Base-by-base conservation (phyloP, 2,888 invertebrate genomes). In the Tenthredo livida region DNA sequence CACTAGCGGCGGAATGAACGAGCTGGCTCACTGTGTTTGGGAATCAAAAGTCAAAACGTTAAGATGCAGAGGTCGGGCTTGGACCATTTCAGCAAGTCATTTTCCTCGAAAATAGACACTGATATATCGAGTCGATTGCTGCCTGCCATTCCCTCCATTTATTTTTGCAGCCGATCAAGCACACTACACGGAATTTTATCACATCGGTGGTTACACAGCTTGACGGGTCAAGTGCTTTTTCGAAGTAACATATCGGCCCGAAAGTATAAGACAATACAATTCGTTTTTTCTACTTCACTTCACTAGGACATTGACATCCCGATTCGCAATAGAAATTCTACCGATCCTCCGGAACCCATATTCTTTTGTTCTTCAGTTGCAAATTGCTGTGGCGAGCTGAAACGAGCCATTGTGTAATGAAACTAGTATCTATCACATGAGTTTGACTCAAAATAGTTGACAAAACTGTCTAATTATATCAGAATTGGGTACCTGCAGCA, bases 41-140 rank as follows among this genome's bases (percentile, higher is more conserved):
- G 80, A 61, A 61, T 80, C 9, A 54, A 50, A 29, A 29, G 77
- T 77, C 54, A n/a, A 40, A 54, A 29, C 50, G 58, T 40, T 21
- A 37, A 33, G 37, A 61, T 37, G 47, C n/a, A 40, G 40, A 40
- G 58, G 80, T 80, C 61, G 40, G 40, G 21, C 5, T 47, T 25
- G 15, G 37, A 15, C 21, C 10, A 15, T 61, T 40, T 40, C 15
- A 61, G 80, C 78, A 80, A 80, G 78, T 80, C 78, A 80, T 15
- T 21, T 43, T 40, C 9, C 12, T 21, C 40, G 21, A 29, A 73
- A 25, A 10, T 21, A 43, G 0, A 43, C 40, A 43, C 72, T 73
- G 72, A 73, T 73, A 37, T 40, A 73, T 73, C 72, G n/a, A 21
- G 43, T 73, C n/a, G 43, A 73, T 73, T 21, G 21, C 10, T 43